Evolutionary conservation across 2,888 invertebrate species (phyloP).

Genomic region (Cheilosia impressa): DNA sequence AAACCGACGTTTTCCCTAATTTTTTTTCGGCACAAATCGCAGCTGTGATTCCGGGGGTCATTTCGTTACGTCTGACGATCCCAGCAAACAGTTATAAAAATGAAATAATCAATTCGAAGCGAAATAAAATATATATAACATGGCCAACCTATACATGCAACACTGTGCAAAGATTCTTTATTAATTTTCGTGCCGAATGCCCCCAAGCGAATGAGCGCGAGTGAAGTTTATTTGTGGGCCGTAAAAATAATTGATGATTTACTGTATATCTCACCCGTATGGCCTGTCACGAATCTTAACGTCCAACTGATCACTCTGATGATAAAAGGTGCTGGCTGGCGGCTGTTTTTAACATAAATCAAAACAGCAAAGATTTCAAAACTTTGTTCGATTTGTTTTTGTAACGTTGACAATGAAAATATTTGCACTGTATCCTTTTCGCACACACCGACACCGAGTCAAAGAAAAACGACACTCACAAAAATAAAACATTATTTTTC

Average conservation of each 20-base stretch:
- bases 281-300: constrained; percentile 16
- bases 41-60: constrained; percentile 41
- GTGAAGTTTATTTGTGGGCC: constrained; percentile 42
- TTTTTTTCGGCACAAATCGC: background rate
- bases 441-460: background rate
- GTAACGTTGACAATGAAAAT: constrained; percentile 9
- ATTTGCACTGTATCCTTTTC: constrained; percentile 28
- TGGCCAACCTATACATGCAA: background rate
- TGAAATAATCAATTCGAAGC: constrained; percentile 2
- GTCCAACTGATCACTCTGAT: constrained; percentile 27
- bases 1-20: background rate
- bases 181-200: constrained; percentile 19
- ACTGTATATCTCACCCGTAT: constrained; percentile 4
- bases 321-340: constrained; percentile 9
- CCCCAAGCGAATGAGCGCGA: constrained; percentile 4
- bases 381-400: background rate
- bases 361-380: constrained; percentile 2
- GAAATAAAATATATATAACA: background rate
- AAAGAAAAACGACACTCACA: constrained; percentile 2
- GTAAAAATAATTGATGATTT: constrained; percentile 48
- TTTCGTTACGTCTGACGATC: constrained; percentile 9
- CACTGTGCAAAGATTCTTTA: constrained; percentile 1
- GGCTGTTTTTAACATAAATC: background rate
- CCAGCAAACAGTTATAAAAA: constrained; percentile 24
- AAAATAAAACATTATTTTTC: constrained; percentile 7